Evolutionary conservation across 2,113 vertebrate species (phyloP).

Genomic region (Phalacrocorax carbo): DNA sequence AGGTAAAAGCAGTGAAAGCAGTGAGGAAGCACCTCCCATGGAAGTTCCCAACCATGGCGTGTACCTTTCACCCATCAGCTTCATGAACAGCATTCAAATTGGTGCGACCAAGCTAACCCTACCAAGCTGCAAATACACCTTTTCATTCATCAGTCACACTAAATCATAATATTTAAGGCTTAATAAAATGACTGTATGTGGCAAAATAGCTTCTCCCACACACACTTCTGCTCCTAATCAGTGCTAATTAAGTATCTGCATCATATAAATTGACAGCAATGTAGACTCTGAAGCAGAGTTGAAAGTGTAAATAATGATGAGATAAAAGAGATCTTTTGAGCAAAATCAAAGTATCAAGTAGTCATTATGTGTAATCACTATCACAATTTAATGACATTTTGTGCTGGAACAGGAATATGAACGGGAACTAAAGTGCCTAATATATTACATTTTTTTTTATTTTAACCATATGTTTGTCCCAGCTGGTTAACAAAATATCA

Average conservation of each 20-base stretch:
- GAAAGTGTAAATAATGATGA: conserved; percentile 64
- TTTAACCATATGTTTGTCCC: not conserved
- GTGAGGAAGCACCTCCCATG: not conserved
- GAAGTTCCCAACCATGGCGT: not conserved
- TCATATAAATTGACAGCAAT: conserved; percentile 58
- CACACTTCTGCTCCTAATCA: conserved; percentile 36
- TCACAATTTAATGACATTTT: conserved; percentile 62
- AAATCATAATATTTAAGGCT: conserved; percentile 57
- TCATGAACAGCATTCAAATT: not conserved
- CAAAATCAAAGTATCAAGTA: conserved; percentile 67
- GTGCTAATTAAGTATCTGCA: conserved; percentile 62
- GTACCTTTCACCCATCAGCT: not conserved
- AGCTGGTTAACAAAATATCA: not conserved
- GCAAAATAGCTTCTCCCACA: conserved; percentile 53
- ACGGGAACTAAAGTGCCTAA: not conserved
- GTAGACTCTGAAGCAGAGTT: conserved; percentile 47
- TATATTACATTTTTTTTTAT: not conserved
- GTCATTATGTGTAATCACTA: conserved; percentile 66
- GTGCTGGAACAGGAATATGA: conserved; percentile 7
- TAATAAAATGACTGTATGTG: conserved; percentile 50
- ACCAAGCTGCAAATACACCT: not conserved
- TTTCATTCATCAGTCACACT: conserved; percentile 17
- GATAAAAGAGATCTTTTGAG: conserved; percentile 60
- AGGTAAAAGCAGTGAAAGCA: not conserved
- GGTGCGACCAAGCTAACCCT: not conserved